These are phyloP conservation scores for Nomada goodeniana DNA, from an alignment of 2,888 invertebrate species.

Conservation along the genomic window DNA sequence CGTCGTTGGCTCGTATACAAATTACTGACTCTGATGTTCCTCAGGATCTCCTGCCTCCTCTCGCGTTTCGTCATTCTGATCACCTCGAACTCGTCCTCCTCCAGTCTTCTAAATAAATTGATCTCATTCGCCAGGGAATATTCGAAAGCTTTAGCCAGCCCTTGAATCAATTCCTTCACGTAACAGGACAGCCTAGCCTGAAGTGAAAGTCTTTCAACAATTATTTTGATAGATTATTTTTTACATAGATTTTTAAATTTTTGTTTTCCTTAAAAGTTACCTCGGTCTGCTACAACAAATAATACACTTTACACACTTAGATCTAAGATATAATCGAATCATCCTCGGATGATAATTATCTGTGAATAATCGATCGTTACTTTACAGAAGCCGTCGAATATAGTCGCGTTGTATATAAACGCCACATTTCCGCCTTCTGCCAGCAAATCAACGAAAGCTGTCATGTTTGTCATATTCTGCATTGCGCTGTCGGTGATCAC, in stretches of 20 bases:
- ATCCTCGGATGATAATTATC: neutral
- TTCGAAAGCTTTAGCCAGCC: conserved; percentile 89
- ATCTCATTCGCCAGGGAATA: conserved; percentile 89
- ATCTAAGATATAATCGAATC: neutral
- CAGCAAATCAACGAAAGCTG: conserved; percentile 86
- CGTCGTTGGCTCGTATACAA: neutral
- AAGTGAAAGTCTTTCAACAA: conserved; percentile 59
- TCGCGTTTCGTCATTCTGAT: conserved; percentile 90
- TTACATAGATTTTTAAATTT: neutral
- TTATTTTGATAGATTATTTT: neutral
- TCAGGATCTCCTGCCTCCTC: conserved; percentile 87
- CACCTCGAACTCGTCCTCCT: conserved; percentile 94
- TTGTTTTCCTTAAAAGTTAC: neutral
- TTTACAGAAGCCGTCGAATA: conserved; percentile 71
- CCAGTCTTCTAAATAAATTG: conserved; percentile 90
- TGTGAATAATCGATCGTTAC: conserved; percentile 65
- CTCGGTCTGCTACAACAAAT: neutral
- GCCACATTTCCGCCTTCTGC: conserved; percentile 93
- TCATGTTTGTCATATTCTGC: conserved; percentile 85
- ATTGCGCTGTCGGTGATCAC: conserved; percentile 88
- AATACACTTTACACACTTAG: neutral
- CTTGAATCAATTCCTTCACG: conserved; percentile 88
- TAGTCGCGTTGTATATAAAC: conserved; percentile 90
- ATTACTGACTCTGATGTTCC: conserved; percentile 87
- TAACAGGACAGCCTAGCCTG: conserved; percentile 90